A percentile compares a stretch with the other conserved stretches of the same genome.
Conservation (phyloP, 2,113 vertebrate genomes). For the Junco hyemalis region DNA sequence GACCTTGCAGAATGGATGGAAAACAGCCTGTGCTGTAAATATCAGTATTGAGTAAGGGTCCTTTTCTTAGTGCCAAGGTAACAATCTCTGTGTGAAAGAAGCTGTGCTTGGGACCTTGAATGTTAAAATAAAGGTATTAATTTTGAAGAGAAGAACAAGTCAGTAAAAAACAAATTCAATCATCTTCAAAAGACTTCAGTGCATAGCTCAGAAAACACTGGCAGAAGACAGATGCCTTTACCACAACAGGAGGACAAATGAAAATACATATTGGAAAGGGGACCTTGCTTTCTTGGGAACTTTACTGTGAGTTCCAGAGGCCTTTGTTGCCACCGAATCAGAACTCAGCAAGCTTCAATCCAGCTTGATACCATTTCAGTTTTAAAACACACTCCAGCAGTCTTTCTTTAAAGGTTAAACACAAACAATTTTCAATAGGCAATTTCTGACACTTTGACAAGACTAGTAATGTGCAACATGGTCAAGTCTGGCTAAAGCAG, state of each 20-base stretch:
- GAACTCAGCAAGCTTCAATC: background rate
- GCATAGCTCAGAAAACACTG: background rate
- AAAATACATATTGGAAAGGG: background rate
- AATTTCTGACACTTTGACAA: background rate
- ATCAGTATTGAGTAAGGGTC: background rate
- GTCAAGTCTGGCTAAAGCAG: background rate
- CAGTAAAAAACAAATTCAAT: background rate
- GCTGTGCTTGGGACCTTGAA: background rate
- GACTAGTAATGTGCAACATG: background rate
- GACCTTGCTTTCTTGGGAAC: background rate
- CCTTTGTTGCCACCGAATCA: background rate
- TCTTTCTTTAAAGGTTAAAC: background rate
- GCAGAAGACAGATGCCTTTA: background rate
- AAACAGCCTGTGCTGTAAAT: background rate
- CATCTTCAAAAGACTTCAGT: background rate
- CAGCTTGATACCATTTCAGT: background rate
- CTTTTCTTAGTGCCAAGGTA: background rate
- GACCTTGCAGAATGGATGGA: background rate
- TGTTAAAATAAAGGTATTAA: background rate
- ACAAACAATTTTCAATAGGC: accelerated
- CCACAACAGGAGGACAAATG: background rate
- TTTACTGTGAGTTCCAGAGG: background rate
- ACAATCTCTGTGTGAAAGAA: background rate
- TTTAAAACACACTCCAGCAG: background rate
- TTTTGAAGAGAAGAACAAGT: background rate